These are phyloP conservation scores for Manacus vitellinus DNA, from an alignment of 2,113 vertebrate species.

Conservation along the genomic window DNA sequence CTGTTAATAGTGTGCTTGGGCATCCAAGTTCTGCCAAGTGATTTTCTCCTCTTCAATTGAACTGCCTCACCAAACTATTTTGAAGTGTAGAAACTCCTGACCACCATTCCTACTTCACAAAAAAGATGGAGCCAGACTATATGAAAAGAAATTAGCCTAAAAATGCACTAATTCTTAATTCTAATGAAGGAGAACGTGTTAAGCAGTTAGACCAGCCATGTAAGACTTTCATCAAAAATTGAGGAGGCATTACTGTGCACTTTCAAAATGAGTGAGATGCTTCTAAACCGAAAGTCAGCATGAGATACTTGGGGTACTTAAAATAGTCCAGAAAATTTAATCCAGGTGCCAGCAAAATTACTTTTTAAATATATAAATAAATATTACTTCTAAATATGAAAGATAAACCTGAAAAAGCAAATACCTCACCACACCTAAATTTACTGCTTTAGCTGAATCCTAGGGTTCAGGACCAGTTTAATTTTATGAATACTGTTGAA, in stretches of 20 bases:
- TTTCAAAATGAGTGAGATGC: not conserved
- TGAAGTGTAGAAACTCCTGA: conserved; percentile 3
- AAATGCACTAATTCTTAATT: not conserved
- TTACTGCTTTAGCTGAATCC: not conserved
- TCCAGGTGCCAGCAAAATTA: accelerated
- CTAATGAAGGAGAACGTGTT: not conserved
- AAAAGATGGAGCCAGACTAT: not conserved
- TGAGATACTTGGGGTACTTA: not conserved
- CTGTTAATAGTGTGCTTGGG: not conserved
- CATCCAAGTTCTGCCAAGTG: not conserved
- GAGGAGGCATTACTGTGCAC: not conserved
- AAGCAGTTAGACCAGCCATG: not conserved
- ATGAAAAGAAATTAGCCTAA: not conserved
- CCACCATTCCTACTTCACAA: not conserved
- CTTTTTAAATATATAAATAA: not conserved
- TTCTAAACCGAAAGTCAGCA: not conserved
- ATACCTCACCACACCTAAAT: not conserved
- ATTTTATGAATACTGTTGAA: not conserved
- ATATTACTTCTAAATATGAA: not conserved
- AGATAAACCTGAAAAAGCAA: not conserved
- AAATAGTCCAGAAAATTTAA: not conserved
- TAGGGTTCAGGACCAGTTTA: not conserved
- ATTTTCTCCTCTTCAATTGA: not conserved
- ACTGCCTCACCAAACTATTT: not conserved
- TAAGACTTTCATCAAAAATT: not conserved